phyloP scores from a whole-genome alignment of 2,888 invertebrate genomes.

The Glyphotaelius pellucidus region DNA sequence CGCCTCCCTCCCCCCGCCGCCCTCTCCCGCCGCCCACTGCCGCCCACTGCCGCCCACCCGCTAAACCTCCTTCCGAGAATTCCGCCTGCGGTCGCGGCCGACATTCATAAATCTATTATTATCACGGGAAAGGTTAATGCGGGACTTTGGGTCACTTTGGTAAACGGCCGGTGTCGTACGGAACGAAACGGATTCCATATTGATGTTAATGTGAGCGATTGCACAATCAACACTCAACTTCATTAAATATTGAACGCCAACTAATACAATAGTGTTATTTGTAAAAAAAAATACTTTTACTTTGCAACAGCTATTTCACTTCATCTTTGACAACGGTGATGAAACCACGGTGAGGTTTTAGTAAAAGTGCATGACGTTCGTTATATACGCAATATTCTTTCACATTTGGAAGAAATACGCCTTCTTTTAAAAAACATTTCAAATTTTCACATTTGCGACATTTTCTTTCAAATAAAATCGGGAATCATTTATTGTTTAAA shows the following conservation, averaged over 20 bases:
- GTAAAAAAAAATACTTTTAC: too few species aligned
- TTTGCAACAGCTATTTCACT: too few species aligned
- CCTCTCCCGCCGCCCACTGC: constrained; percentile 8
- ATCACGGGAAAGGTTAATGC: background rate
- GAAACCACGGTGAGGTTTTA: too few species aligned
- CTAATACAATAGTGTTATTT: background rate
- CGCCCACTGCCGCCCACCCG: constrained; percentile 30
- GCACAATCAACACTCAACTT: background rate
- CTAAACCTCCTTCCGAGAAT: constrained; percentile 24
- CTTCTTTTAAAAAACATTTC: too few species aligned
- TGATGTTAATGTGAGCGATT: background rate
- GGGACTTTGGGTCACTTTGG: background rate
- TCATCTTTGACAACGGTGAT: too few species aligned
- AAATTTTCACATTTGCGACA: too few species aligned
- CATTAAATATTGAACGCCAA: background rate
- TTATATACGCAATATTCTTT: too few species aligned
- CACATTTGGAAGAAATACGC: too few species aligned
- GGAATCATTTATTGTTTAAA: too few species aligned
- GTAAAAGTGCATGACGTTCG: too few species aligned
- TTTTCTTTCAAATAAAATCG: too few species aligned
- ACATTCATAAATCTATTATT: background rate
- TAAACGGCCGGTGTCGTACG: background rate
- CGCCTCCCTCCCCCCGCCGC: background rate
- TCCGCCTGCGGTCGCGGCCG: constrained; percentile 1
- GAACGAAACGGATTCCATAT: too few species aligned